phyloP scores from a whole-genome alignment of 2,888 invertebrate species.

The Sphaeridia pumilis region DNA sequence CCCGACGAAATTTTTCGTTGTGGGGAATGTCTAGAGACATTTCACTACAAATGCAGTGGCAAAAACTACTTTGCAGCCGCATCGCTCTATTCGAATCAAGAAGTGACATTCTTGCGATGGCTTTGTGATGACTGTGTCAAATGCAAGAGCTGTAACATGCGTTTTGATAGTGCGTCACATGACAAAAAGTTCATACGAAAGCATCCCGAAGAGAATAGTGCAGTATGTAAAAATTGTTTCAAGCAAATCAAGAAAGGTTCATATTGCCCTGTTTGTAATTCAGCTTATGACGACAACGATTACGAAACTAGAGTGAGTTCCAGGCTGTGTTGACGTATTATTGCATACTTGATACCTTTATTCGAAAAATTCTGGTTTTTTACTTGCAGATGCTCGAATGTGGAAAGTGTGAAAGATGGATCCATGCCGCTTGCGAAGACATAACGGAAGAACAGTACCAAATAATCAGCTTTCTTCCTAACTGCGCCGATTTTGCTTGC shows the following conservation, averaged over 20 bases:
- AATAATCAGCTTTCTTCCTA: conserved; percentile 72
- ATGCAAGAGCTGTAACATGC: conserved; percentile 77
- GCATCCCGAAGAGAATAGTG: conserved; percentile 4
- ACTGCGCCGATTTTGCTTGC: conserved; percentile 78
- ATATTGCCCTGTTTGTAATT: conserved; percentile 82
- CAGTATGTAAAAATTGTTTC: conserved; percentile 76
- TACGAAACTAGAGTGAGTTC: conserved; percentile 62
- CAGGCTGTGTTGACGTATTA: no score
- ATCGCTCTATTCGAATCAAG: conserved; percentile 37
- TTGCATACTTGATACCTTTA: no score
- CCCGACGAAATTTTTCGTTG: conserved; percentile 21
- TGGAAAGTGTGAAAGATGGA: conserved; percentile 77
- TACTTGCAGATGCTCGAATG: conserved; percentile 84
- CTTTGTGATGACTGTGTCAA: conserved; percentile 57
- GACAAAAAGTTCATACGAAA: conserved; percentile 9
- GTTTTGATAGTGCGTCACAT: conserved; percentile 15
- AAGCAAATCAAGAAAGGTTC: conserved; percentile 75
- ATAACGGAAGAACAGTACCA: conserved; percentile 83
- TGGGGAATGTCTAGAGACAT: conserved; percentile 53
- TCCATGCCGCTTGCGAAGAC: conserved; percentile 84
- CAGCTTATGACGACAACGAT: conserved; percentile 83
- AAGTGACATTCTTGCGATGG: conserved; percentile 28
- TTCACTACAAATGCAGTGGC: conserved; percentile 67
- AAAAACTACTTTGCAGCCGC: background rate
- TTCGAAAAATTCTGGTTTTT: no score